Percentiles rank a stretch among this genome's conserved stretches.
Evolutionary conservation across 2,113 vertebrate genomes (phyloP).

Genomic region (Daphoenositta chrysoptera): DNA sequence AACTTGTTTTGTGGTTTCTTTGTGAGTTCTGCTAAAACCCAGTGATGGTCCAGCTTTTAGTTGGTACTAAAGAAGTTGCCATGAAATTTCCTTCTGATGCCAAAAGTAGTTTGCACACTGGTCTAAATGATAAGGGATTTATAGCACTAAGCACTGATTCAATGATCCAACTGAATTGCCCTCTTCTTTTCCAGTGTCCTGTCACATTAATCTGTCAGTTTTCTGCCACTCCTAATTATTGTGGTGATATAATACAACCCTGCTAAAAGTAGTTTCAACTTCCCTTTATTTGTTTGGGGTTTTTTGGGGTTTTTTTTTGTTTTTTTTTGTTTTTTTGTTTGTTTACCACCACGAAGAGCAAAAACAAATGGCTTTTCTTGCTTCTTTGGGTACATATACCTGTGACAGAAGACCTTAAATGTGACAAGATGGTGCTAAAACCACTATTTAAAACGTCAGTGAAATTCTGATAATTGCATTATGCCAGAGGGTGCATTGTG

Average conservation of each 20-base stretch:
- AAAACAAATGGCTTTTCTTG: neutral
- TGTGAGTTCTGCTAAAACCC: neutral
- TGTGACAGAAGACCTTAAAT: neutral
- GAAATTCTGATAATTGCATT: neutral
- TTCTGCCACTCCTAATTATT: neutral
- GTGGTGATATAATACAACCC: neutral
- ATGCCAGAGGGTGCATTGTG: neutral
- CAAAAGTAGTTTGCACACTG: neutral
- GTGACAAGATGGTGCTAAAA: neutral
- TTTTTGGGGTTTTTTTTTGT: neutral
- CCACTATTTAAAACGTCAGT: neutral
- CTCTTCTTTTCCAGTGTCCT: neutral
- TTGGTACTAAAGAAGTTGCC: neutral
- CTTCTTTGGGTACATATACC: neutral
- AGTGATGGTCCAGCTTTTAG: neutral
- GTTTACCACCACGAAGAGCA: too few relatives aligned
- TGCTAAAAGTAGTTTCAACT: neutral
- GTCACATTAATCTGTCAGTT: neutral
- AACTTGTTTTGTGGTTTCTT: neutral
- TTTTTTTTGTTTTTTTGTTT: neutral
- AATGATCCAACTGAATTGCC: neutral
- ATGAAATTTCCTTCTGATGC: neutral
- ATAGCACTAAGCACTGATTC: neutral
- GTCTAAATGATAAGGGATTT: neutral
- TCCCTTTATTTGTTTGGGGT: neutral